Conservation (phyloP, 2,888 invertebrate species). For the Coelogynopora nodosa region DNA sequence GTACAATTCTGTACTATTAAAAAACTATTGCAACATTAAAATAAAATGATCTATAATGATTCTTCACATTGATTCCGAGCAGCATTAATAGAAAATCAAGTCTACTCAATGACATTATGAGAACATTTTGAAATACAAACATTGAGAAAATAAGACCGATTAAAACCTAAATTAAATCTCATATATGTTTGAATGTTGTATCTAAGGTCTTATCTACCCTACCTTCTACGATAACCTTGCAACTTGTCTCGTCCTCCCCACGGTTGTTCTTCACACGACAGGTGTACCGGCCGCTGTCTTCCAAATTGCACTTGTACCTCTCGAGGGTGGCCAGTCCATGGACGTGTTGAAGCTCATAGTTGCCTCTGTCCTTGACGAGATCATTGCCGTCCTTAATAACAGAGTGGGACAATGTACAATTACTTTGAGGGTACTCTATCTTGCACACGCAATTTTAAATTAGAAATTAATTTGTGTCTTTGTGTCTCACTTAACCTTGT, state of each 20-base stretch:
- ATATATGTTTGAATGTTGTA: not conserved
- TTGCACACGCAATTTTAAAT: no score
- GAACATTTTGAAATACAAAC: no score
- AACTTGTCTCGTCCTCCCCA: slow-evolving; percentile 88
- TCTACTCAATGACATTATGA: no score
- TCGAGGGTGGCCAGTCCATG: slow-evolving; percentile 96
- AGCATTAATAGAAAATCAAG: no score
- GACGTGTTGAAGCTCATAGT: slow-evolving; percentile 79
- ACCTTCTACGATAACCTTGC: slow-evolving; percentile 65
- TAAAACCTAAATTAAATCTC: no score
- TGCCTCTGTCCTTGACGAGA: slow-evolving; percentile 75
- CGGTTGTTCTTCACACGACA: slow-evolving; percentile 88
- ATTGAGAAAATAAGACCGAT: no score
- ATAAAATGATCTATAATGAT: no score
- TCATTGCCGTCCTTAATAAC: slow-evolving; percentile 79
- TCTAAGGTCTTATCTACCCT: not conserved
- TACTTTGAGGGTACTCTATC: not conserved
- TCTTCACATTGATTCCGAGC: no score
- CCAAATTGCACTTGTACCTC: slow-evolving; percentile 85
- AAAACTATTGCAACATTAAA: no score
- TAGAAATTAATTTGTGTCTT: no score
- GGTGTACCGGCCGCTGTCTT: slow-evolving; percentile 91
- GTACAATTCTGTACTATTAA: no score
- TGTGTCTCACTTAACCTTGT: no score
- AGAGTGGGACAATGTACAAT: not conserved